Evolutionary conservation across 23 tunicate genomes (phyloP).

Genomic region (Corella eumyota): DNA sequence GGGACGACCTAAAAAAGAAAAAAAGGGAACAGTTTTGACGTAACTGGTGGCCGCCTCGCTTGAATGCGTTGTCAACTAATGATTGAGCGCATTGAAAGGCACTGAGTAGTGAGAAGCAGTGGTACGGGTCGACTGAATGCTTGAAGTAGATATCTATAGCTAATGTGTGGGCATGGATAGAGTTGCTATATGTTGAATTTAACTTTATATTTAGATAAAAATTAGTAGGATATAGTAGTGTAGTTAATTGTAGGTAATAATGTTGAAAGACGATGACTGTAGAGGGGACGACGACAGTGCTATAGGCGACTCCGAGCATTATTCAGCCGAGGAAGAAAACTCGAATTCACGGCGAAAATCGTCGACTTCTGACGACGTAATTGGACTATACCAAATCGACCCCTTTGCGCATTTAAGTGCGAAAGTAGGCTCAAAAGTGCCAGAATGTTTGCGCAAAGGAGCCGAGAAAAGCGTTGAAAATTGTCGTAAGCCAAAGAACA

Average conservation of each 20-base stretch:
- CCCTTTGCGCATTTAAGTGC: conserved; percentile 23
- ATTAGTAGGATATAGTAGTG: too few relatives aligned
- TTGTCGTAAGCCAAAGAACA: not conserved
- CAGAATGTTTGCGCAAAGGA: conserved; percentile 16
- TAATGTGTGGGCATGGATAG: too few relatives aligned
- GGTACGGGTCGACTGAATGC: too few relatives aligned
- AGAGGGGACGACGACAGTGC: conserved; percentile 54
- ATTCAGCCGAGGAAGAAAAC: conserved; percentile 59
- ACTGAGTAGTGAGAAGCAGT: too few relatives aligned
- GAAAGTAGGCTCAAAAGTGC: conserved; percentile 35
- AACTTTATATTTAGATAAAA: too few relatives aligned
- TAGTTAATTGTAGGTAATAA: not conserved
- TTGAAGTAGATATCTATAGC: too few relatives aligned
- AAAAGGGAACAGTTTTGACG: too few relatives aligned
- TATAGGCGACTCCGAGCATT: conserved; percentile 41
- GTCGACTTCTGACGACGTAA: conserved; percentile 35
- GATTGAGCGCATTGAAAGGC: too few relatives aligned
- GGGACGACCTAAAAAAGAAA: too few relatives aligned
- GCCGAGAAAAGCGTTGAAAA: conserved; percentile 11
- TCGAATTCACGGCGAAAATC: conserved; percentile 47
- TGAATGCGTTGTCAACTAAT: too few relatives aligned
- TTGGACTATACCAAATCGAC: conserved; percentile 6
- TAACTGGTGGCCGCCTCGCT: too few relatives aligned
- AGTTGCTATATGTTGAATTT: too few relatives aligned
- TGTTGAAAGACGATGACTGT: conserved; percentile 40